Conservation (phyloP, 2,888 invertebrate species). For the Caenorhabditis zanzibari region DNA sequence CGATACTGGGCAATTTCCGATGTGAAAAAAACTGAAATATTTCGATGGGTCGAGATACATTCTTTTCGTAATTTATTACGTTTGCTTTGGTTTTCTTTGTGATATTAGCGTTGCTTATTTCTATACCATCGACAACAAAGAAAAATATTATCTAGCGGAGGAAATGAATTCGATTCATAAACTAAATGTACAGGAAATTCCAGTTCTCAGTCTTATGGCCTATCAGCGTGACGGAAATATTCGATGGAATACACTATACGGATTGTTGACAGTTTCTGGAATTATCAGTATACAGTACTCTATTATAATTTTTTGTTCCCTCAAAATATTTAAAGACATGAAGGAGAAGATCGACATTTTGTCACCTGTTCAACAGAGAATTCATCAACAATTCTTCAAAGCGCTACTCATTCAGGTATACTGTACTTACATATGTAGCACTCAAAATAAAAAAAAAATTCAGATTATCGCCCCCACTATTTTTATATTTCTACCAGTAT, state of each 20-base stretch:
- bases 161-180: neutral
- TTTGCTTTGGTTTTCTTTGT: neutral
- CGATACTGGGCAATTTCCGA: conserved; percentile 28
- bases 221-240: neutral
- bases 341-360: neutral
- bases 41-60: neutral
- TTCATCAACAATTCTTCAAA: conserved; percentile 34
- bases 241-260: neutral
- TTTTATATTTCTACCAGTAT: neutral
- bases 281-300: neutral
- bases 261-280: neutral
- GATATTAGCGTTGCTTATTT: neutral
- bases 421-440: neutral
- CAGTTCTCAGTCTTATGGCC: neutral
- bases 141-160: neutral
- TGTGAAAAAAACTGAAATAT: neutral
- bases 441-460: too few relatives aligned
- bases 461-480: conserved; percentile 2
- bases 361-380: conserved; percentile 1
- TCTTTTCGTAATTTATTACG: neutral
- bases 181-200: neutral
- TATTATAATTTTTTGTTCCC: conserved; percentile 19
- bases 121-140: neutral
- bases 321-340: conserved; percentile 21
- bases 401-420: conserved; percentile 32